A percentile compares a stretch with the other conserved stretches of the same genome.
These are phyloP conservation scores for Nephrotoma flavescens DNA, from an alignment of 2,888 invertebrate species.

Conservation along the genomic window DNA sequence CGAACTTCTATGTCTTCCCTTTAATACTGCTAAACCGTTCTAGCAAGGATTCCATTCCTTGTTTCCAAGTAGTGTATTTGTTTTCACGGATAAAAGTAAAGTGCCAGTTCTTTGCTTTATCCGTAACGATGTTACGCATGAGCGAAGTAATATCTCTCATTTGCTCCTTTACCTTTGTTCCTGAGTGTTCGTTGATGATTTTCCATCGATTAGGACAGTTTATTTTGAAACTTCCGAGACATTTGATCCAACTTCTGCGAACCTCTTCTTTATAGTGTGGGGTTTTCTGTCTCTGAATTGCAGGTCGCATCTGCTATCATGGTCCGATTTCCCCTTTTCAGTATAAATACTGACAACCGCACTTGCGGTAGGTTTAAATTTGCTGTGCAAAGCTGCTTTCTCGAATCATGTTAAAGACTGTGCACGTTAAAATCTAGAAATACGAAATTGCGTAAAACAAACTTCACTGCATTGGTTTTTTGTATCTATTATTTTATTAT, in stretches of 20 bases:
- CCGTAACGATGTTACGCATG: neutral
- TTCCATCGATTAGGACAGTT: neutral
- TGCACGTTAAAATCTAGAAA: no score
- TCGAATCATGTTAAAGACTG: no score
- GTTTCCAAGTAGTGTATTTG: neutral
- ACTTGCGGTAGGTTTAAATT: neutral
- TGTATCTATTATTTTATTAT: no score
- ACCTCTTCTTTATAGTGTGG: neutral
- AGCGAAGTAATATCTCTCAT: neutral
- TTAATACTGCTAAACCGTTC: neutral
- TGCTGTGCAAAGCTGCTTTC: neutral
- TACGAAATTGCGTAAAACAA: no score
- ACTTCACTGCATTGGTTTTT: no score
- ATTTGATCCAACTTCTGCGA: neutral
- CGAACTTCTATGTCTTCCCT: neutral
- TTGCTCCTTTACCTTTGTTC: neutral
- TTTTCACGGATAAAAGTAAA: neutral
- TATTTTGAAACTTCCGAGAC: neutral
- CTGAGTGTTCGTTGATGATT: neutral
- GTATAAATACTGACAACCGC: neutral
- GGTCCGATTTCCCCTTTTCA: neutral
- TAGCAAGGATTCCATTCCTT: neutral
- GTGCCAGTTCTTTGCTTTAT: neutral
- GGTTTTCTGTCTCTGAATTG: neutral
- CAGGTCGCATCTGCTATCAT: neutral